Evolutionary conservation across 1,140 invertebrate species (phyloP).

Genomic region (Trachymyrmex septentrionalis): DNA sequence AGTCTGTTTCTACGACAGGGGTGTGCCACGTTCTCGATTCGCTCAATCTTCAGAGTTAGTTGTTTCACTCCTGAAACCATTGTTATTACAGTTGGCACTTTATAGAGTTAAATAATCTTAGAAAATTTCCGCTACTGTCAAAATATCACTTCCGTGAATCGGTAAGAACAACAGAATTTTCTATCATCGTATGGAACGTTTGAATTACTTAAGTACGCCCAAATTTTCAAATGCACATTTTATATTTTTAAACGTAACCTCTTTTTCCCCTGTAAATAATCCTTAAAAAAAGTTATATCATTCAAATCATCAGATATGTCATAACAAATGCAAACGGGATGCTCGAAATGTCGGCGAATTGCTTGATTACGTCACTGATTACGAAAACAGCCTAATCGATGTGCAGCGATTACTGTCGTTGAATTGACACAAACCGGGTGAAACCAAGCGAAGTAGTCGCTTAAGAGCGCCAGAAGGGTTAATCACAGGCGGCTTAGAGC

Average conservation of each 20-base stretch:
- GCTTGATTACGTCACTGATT: slow-evolving; percentile 2
- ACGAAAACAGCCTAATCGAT: slow-evolving; percentile 28
- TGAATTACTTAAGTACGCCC: not conserved
- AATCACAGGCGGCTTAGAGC: slow-evolving; percentile 55
- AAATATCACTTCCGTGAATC: not conserved
- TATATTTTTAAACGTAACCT: not conserved
- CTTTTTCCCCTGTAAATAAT: not conserved
- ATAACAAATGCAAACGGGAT: not conserved
- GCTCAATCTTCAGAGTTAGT: slow-evolving; percentile 20
- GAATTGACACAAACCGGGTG: slow-evolving; percentile 57
- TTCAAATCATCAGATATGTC: not conserved
- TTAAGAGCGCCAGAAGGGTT: slow-evolving; percentile 48
- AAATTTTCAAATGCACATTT: not conserved
- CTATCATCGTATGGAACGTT: not conserved
- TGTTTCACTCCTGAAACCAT: not conserved
- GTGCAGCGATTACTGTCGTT: slow-evolving; percentile 3
- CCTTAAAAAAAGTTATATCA: not conserved
- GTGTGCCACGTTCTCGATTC: slow-evolving; percentile 14
- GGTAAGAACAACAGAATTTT: not conserved
- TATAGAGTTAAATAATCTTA: slow-evolving; percentile 9
- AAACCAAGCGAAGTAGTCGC: slow-evolving; percentile 52
- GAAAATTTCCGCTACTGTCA: not conserved
- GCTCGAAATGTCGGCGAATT: not conserved
- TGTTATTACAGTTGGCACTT: slow-evolving; percentile 25
- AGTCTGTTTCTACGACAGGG: slow-evolving; percentile 14